Evolutionary conservation across 2,113 vertebrate genomes (phyloP), one percentile per base, ranked within the genome.

Genomic region (Todiramphus chloris): DNA sequence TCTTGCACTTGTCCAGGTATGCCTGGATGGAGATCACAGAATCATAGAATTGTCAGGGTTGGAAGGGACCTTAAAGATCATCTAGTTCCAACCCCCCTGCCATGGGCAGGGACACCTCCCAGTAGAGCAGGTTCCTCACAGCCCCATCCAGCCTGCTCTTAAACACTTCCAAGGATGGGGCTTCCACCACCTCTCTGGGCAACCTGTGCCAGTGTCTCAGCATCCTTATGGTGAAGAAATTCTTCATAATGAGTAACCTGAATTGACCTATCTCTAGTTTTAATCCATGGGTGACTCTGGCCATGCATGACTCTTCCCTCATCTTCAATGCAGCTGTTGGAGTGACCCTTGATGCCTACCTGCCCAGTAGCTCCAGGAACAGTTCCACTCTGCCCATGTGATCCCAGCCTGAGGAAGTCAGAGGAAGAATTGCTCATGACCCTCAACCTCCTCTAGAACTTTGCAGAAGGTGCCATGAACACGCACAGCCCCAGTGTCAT

Each of bases 401-500:
- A 87, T 5, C 28, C 8, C 41, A 30, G 19, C 9, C 23, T 1
- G 2, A 50, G 33, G 43, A 81, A 77, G 8, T 19, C 1, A 4
- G 60, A 46, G 46, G 41, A 78, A 64, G 85, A 69, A 17, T 37
- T 66, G 17, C 69, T 89, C 16, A 33, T 35, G 18, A 1, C 9
- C n/a, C 43, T 90, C 16, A 1, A 25, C 24, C 39, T 90, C 56
- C 28, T 86, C 13, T 41, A 76, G 67, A 27, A 33, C 31, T 91
- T 69, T 25, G 77, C 63, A 73, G 72, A 50, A 73, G 58, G 39
- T 59, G 44, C 68, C 1, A 0, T 23, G 56, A 28, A 53, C 0
- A 1, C 17, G 31, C 64, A n/a, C 8, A n/a, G 41, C 21, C 19
- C 41, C 0, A 0, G 31, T 48, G 64, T 20, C 76, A 48, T 2